These are phyloP conservation scores for Pollenia labialis DNA, from an alignment of 2,888 invertebrate genomes.

Conservation along the genomic window DNA sequence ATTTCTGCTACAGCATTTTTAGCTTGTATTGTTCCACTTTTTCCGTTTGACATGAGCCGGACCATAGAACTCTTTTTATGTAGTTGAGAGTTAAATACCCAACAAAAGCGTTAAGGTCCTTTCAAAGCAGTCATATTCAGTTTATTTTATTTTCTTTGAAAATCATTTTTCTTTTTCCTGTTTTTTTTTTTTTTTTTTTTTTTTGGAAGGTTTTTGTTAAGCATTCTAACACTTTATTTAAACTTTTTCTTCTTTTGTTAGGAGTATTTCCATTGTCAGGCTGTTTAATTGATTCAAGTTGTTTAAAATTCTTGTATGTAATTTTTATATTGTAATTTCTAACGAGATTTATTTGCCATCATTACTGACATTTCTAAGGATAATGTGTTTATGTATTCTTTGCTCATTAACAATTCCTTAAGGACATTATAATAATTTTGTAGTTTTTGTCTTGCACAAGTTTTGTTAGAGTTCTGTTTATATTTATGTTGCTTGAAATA, in stretches of 20 bases:
- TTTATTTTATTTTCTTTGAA: not conserved
- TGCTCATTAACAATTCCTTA: conserved; percentile 63
- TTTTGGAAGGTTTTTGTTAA: not conserved
- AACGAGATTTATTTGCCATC: conserved; percentile 22
- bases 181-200: not conserved
- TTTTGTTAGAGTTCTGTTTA: conserved; percentile 10
- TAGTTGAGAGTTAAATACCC: not conserved
- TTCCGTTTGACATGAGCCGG: conserved; percentile 52
- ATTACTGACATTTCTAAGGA: not conserved
- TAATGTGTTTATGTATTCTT: not conserved
- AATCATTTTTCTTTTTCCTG: not conserved
- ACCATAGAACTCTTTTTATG: not conserved
- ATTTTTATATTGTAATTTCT: conserved; percentile 6
- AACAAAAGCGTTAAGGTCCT: not conserved
- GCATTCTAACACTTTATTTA: conserved; percentile 23
- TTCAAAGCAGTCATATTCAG: not conserved
- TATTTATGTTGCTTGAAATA: not conserved
- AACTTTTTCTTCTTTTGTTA: not conserved
- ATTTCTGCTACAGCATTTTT: conserved; percentile 14
- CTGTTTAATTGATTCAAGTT: conserved; percentile 38
- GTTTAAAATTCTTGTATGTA: not conserved
- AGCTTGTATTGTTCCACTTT: conserved; percentile 43
- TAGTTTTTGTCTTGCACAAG: not conserved
- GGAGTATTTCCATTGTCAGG: not conserved
- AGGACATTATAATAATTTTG: conserved; percentile 57